These are phyloP conservation scores for Cheilosia grossa DNA, from an alignment of 2,888 invertebrate genomes.

Conservation along the genomic window DNA sequence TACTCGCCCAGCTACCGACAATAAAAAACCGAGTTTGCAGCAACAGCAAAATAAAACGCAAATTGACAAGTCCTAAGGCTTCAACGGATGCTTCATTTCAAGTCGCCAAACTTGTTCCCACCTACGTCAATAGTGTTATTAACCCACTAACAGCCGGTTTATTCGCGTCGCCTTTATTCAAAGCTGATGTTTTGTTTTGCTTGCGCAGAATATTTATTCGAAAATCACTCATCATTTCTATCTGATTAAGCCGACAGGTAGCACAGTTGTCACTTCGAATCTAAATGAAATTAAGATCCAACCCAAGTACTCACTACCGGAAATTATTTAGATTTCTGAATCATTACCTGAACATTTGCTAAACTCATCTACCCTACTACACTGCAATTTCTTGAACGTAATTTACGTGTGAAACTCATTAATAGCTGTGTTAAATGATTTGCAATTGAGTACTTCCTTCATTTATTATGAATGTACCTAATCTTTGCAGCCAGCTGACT, in stretches of 20 bases:
- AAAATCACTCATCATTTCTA: background rate
- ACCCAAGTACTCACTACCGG: background rate
- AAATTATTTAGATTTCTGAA: slow-evolving; percentile 15
- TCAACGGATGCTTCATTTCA: too few relatives aligned
- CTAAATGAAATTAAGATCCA: background rate
- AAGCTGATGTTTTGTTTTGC: background rate
- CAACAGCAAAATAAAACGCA: too few relatives aligned
- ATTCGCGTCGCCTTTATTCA: background rate
- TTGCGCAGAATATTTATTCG: background rate
- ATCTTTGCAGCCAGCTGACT: background rate
- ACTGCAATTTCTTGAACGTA: slow-evolving; percentile 18
- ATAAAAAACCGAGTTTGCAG: too few relatives aligned
- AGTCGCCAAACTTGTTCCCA: too few relatives aligned
- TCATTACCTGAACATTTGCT: slow-evolving; percentile 3
- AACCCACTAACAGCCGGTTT: background rate
- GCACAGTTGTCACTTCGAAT: too few relatives aligned
- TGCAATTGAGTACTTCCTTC: slow-evolving; percentile 57
- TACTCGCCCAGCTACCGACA: too few relatives aligned
- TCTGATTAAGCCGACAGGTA: background rate
- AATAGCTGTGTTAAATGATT: slow-evolving; percentile 22
- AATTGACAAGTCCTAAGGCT: too few relatives aligned
- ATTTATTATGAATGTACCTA: slow-evolving; percentile 40
- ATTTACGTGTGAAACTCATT: slow-evolving; percentile 8
- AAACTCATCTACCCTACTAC: background rate
- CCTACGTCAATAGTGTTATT: background rate